Base-by-base conservation (phyloP, 2,797 vertebrate species). In the Synaphobranchus kaupii region DNA sequence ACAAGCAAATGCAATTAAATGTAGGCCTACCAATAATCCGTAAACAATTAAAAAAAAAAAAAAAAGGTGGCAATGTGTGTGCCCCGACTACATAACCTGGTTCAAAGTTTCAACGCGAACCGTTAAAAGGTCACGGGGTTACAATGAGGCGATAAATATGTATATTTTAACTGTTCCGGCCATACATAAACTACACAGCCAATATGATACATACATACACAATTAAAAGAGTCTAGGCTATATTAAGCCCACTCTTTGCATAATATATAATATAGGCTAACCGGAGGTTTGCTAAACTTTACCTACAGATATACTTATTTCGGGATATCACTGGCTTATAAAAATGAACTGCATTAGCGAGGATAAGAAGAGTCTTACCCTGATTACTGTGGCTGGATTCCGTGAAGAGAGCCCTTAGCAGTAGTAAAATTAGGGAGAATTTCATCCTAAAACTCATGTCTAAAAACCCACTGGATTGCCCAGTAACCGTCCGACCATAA, bases 371-470 rank as follows among this genome's bases (percentile, higher is more conserved):
- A 54, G 54, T 52, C 95, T 94, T 94, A 97, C 96, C 96, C 94
- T 96, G 95, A 92, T 96, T 96, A 39, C 94, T 91, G 90, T 94
- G 92, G 34, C 92, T 94, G 52, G 94, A 91, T 92, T 96, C 95
- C 88, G 94, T 91, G 91, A 94, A 88, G 87, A 93, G 88, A 93
- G 93, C 93, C 94, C 93, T 91, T 44, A 95, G 92, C 89, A 96
- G 89, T 88, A 95, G 89, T 85, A 96, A 90, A 87, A 95, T 80
- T 89, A 95, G 91, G 85, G 92, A 95, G 88, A 93, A 92, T 94
- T 92, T 94, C 88, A 95, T 92, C 82, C 81, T 83, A 90, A 94
- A 93, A 92, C 91, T 88, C 96, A 97, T 96, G 71, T 92, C 94
- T 89, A 92, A 93, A 92, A 93, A 90, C 90, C 85, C 90, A 88